Conservation (phyloP, 2,888 invertebrate genomes). For the Drosophila anceps region DNA sequence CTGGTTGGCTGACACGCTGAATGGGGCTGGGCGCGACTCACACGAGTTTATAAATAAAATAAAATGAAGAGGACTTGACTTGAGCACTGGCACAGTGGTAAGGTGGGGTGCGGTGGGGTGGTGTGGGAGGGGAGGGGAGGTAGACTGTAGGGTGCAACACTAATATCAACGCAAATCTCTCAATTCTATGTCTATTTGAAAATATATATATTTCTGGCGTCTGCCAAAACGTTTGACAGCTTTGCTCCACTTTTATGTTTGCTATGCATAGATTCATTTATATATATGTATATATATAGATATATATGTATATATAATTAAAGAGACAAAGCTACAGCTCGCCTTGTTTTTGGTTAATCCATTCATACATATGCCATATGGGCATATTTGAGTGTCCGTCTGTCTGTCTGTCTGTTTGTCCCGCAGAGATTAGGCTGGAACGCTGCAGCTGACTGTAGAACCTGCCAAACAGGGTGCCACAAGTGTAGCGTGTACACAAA, state of each 20-base stretch:
- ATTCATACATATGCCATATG: conserved; percentile 43
- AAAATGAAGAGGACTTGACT: conserved; percentile 66
- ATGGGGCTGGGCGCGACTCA: conserved; percentile 48
- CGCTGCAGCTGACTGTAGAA: not conserved
- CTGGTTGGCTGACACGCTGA: conserved; percentile 47
- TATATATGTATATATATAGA: conserved; percentile 11
- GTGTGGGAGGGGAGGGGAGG: not conserved
- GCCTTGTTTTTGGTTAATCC: conserved; percentile 41
- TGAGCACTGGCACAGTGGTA: conserved; percentile 23
- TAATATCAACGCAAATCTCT: not conserved
- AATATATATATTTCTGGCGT: conserved; percentile 58
- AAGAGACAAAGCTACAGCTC: conserved; percentile 27
- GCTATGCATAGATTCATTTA: conserved; percentile 3
- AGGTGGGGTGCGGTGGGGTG: no score
- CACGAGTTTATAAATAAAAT: conserved; percentile 73
- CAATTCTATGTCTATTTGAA: conserved; percentile 29
- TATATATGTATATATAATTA: conserved; percentile 25
- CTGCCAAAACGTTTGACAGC: conserved; percentile 55
- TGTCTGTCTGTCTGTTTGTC: not conserved
- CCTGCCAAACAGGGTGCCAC: not conserved
- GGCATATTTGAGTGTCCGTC: conserved; percentile 37
- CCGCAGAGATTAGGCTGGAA: not conserved
- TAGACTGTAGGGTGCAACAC: not conserved
- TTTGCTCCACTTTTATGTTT: conserved; percentile 64
- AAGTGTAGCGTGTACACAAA: not conserved